These are phyloP conservation scores for Pao palembangensis DNA, from an alignment of 2,113 vertebrate species.

Conservation along the genomic window DNA sequence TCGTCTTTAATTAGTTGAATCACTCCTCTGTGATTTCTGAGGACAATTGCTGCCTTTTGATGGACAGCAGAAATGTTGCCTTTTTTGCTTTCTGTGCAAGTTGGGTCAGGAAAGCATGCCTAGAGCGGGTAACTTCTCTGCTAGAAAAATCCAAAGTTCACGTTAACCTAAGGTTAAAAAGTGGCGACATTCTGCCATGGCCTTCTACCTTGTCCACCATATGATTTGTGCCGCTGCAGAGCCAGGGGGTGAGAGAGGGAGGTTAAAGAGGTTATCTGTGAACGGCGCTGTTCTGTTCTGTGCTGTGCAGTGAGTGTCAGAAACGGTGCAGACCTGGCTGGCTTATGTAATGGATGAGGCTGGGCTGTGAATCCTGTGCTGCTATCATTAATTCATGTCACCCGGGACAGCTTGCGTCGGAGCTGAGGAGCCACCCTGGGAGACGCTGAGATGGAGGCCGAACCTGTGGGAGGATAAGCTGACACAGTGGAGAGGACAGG, in stretches of 20 bases:
- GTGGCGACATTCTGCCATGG: conserved; percentile 25
- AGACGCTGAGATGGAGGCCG: conserved; percentile 49
- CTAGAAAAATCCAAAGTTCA: conserved; percentile 12
- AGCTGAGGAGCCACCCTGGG: conserved; percentile 50
- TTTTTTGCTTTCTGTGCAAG: no score
- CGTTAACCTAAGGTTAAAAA: conserved; percentile 16
- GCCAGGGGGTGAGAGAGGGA: conserved; percentile 1
- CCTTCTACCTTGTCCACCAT: conserved; percentile 9
- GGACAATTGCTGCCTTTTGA: background rate
- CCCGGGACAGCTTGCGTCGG: conserved; percentile 49
- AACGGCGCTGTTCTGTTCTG: conserved; percentile 5
- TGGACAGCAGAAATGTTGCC: conserved; percentile 1
- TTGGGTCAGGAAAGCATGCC: no score
- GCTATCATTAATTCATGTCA: conserved; percentile 77
- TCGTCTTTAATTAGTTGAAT: conserved; percentile 34
- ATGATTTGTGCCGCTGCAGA: conserved; percentile 13
- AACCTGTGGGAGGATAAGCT: conserved; percentile 54
- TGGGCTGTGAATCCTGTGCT: conserved; percentile 55
- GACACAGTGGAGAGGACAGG: conserved; percentile 12
- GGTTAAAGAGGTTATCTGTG: conserved; percentile 29
- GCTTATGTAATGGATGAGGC: conserved; percentile 59
- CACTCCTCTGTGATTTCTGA: conserved; percentile 11
- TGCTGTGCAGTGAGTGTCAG: conserved; percentile 30
- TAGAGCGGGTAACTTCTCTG: conserved; percentile 4
- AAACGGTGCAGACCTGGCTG: conserved; percentile 33